A percentile compares a stretch with the other conserved stretches of the same genome.
These are phyloP conservation scores for Ophion ventricosus DNA, from an alignment of 2,888 invertebrate species.

Conservation along the genomic window DNA sequence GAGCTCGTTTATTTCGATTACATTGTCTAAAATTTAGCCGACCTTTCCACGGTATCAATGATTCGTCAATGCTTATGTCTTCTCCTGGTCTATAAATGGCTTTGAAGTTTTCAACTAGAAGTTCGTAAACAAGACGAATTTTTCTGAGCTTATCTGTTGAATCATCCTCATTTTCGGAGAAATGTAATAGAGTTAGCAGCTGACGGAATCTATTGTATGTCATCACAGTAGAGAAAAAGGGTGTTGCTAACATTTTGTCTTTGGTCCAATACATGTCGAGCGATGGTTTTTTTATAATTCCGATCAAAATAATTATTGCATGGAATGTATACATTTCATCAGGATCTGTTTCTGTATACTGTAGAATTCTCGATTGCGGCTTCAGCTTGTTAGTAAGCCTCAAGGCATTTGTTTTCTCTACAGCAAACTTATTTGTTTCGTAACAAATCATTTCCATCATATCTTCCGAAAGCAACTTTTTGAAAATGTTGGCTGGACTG, in stretches of 20 bases:
- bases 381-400: not conserved
- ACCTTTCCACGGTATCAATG: conserved; percentile 9
- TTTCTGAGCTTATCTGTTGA: conserved; percentile 12
- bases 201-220: conserved; percentile 6
- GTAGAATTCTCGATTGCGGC: not conserved
- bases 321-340: conserved; percentile 32
- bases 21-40: conserved; percentile 1
- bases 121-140: conserved; percentile 12
- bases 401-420: conserved; percentile 1
- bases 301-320: conserved; percentile 41
- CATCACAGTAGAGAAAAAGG: conserved; percentile 14
- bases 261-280: conserved; percentile 37
- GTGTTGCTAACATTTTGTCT: conserved; percentile 30
- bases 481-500: conserved; percentile 30
- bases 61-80: conserved; percentile 18
- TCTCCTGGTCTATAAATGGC: conserved; percentile 8
- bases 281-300: conserved; percentile 36
- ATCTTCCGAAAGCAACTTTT: conserved; percentile 29
- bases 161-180: conserved; percentile 11
- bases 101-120: conserved; percentile 11
- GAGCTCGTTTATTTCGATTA: conserved; percentile 18
- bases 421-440: conserved; percentile 19
- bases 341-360: not conserved
- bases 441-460: conserved; percentile 27
- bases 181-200: conserved; percentile 14